Conservation (phyloP, 2,113 vertebrate species). For the Tyto alba region DNA sequence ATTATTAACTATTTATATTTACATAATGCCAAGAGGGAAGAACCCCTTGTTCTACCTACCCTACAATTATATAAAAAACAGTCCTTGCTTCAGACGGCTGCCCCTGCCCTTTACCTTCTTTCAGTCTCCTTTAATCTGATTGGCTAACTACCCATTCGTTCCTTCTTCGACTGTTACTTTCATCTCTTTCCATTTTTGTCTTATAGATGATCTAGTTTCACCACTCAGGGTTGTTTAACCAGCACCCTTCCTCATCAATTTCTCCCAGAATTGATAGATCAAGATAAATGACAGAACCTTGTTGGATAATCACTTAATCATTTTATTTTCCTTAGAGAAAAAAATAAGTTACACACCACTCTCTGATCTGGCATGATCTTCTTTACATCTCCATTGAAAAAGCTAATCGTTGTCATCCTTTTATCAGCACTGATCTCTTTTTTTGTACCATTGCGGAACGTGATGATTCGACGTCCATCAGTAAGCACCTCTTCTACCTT, state of each 20-base stretch:
- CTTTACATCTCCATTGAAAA: conserved; percentile 75
- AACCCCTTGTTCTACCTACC: neutral
- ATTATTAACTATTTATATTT: neutral
- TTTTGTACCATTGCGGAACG: conserved; percentile 52
- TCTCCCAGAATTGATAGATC: neutral
- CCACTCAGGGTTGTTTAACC: neutral
- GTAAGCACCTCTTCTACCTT: conserved; percentile 62
- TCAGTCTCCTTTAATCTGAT: neutral
- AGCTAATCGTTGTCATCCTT: conserved; percentile 40
- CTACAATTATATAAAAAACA: neutral
- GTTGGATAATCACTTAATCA: neutral
- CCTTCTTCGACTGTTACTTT: neutral
- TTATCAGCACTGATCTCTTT: conserved; percentile 66
- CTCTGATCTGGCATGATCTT: conserved; percentile 66
- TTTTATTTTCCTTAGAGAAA: neutral
- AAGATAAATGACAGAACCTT: neutral
- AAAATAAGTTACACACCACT: conserved; percentile 40
- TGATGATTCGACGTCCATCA: conserved; percentile 22
- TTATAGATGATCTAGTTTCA: neutral
- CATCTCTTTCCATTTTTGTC: neutral
- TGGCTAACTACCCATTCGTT: neutral
- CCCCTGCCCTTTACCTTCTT: neutral
- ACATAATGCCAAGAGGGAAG: neutral
- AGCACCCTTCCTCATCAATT: neutral
- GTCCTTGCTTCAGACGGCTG: neutral